A percentile compares a stretch with the other conserved stretches of the same genome.
These are phyloP conservation scores for Drosophila seguyi DNA, from an alignment of 1,140 invertebrate species.

Conservation along the genomic window DNA sequence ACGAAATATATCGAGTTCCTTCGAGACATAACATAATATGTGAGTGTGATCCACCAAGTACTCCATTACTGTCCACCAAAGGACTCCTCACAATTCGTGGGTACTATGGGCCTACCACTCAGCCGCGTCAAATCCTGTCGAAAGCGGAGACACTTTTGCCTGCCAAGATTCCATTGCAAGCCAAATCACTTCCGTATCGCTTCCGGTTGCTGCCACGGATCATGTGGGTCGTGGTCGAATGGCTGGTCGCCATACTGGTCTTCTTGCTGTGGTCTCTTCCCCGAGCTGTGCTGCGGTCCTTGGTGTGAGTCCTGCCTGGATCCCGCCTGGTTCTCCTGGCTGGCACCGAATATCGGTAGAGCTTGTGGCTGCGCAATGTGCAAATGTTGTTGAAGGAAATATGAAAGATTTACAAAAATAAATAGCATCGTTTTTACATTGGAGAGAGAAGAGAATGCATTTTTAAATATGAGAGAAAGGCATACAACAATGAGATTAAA, in stretches of 20 bases:
- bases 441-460: neutral
- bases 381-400: constrained; percentile 1
- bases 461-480: neutral
- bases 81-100: neutral
- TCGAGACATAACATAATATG: neutral
- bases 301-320: constrained; percentile 37
- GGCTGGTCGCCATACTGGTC: constrained; percentile 22
- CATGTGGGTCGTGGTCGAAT: constrained; percentile 15
- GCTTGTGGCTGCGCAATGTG: constrained; percentile 16
- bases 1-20: constrained; percentile 18
- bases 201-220: neutral
- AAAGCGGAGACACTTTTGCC: neutral
- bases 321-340: constrained; percentile 47
- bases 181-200: neutral
- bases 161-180: neutral
- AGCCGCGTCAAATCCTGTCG: neutral
- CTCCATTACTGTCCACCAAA: constrained; percentile 6
- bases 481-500: neutral
- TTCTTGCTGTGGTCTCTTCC: constrained; percentile 44
- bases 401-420: neutral
- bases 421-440: neutral
- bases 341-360: constrained; percentile 22
- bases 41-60: neutral
- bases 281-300: constrained; percentile 18
- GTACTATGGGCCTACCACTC: neutral